Base-by-base conservation (phyloP, 1,140 invertebrate species). In the Muscidifurax raptorellus region DNA sequence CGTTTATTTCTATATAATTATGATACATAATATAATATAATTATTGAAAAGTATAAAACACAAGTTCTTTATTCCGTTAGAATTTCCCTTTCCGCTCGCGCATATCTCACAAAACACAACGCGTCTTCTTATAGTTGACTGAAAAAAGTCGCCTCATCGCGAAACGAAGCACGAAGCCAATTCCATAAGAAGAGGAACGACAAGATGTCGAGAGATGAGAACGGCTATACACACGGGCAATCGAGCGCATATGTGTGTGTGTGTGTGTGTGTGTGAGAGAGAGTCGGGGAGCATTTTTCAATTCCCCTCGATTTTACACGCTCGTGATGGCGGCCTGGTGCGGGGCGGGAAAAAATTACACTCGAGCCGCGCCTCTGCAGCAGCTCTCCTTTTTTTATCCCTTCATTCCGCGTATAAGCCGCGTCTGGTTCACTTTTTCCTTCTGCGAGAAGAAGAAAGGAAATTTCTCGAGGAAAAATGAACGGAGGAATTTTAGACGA, bases 221-320 rank as follows among this genome's bases (percentile, higher is more conserved):
- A 40, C 47, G 67, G 40, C 22, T 64, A 83, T 76, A 7, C 72
- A 44, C 59, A 47, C 52, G 18, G 30, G 9, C 18, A 27, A 4
- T 32, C n/a, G 32, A 4, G 22, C 30, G 32, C 64, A 18, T 32
- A 28, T 15, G 27, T 72, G 13, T 36, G 12, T 32, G 27, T 7
- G 40, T 71, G 10, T 25, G 30, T 13, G 52, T 64, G 52, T 40
- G 44, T 27, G 13, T 1, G 44, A 52, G 67, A 1, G 78, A 28
- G 25, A 9, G 15, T 22, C 2, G 44, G 12, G 28, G 47, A 82
- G 27, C 47, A 71, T 82, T 84, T 86, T 86, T 84, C 66, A 78
- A 86, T 84, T 84, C 82, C 64, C 82, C 82, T 59, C 79, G 82
- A 86, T 86, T 84, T 84, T 82, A 74, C 71, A 83, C 75, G 82